phyloP scores from a whole-genome alignment of 2,113 vertebrate species.

The Nothobranchius furzeri region DNA sequence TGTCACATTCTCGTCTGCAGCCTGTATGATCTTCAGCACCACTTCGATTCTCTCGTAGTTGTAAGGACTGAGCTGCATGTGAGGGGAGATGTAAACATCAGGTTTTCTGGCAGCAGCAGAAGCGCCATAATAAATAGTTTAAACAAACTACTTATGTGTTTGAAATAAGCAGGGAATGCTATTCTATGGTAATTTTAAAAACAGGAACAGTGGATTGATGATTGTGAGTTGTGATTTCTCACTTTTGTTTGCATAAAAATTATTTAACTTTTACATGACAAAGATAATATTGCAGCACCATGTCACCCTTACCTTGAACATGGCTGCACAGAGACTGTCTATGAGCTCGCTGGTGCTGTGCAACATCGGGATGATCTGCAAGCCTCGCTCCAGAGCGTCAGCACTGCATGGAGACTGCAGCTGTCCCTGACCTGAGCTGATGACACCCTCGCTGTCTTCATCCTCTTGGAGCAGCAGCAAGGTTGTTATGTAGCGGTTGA shows the following conservation, averaged over 20 bases:
- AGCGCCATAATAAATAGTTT: neutral
- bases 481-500: slow-evolving; percentile 91
- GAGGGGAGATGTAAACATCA: slow-evolving; percentile 4
- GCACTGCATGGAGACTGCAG: slow-evolving; percentile 52
- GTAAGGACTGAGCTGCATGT: slow-evolving; percentile 90
- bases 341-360: slow-evolving; percentile 82
- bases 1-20: slow-evolving; percentile 82
- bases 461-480: slow-evolving; percentile 82
- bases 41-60: slow-evolving; percentile 93
- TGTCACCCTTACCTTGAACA: slow-evolving; percentile 83
- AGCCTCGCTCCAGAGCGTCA: slow-evolving; percentile 77
- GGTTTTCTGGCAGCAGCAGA: neutral
- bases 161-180: no score
- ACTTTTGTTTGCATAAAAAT: no score
- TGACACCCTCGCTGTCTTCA: slow-evolving; percentile 44
- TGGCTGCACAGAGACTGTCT: slow-evolving; percentile 81
- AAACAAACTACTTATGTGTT: no score
- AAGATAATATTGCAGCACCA: neutral
- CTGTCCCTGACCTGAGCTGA: slow-evolving; percentile 7
- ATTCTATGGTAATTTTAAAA: no score
- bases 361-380: slow-evolving; percentile 86
- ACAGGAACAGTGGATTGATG: no score
- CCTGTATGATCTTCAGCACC: slow-evolving; percentile 87
- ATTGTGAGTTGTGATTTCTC: no score
- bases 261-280: neutral